These are phyloP conservation scores for Menidia menidia DNA, from an alignment of 2,797 vertebrate species.

Conservation along the genomic window DNA sequence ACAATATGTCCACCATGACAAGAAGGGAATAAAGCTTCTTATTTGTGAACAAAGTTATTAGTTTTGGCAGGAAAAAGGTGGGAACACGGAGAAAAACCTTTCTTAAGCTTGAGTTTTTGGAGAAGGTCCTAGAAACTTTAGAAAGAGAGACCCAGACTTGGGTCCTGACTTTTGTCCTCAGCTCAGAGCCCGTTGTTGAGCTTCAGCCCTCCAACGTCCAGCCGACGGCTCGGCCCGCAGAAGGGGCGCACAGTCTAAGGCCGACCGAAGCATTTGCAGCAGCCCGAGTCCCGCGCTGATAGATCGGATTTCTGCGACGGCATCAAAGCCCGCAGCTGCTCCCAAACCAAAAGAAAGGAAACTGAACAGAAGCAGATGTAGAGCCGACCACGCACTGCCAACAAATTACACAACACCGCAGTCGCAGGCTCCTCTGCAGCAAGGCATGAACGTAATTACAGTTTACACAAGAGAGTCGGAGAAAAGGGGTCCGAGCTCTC, in stretches of 20 bases:
- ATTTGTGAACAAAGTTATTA: slow-evolving; percentile 12
- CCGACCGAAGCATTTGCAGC: neutral
- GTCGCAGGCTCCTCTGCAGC: slow-evolving; percentile 15
- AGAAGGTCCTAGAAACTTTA: neutral
- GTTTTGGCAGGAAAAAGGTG: slow-evolving; percentile 4
- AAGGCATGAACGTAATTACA: slow-evolving; percentile 13
- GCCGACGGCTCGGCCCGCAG: neutral
- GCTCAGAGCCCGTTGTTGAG: neutral
- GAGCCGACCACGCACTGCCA: slow-evolving; percentile 19
- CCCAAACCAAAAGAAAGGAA: slow-evolving; percentile 12
- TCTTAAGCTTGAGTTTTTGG: neutral
- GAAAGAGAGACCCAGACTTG: neutral
- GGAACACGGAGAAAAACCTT: slow-evolving; percentile 8
- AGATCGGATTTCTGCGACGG: slow-evolving; percentile 22
- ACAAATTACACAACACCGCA: slow-evolving; percentile 33
- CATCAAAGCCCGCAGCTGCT: slow-evolving; percentile 37
- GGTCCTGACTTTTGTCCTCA: neutral
- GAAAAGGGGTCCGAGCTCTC: neutral
- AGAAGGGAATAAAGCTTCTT: neutral
- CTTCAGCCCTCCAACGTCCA: neutral
- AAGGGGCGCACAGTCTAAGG: neutral
- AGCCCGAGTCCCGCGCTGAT: slow-evolving; percentile 10
- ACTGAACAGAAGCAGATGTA: slow-evolving; percentile 56
- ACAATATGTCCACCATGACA: slow-evolving; percentile 8
- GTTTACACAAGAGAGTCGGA: neutral